These are phyloP conservation scores for Osmerus eperlanus DNA, from an alignment of 2,113 vertebrate genomes.

Conservation along the genomic window DNA sequence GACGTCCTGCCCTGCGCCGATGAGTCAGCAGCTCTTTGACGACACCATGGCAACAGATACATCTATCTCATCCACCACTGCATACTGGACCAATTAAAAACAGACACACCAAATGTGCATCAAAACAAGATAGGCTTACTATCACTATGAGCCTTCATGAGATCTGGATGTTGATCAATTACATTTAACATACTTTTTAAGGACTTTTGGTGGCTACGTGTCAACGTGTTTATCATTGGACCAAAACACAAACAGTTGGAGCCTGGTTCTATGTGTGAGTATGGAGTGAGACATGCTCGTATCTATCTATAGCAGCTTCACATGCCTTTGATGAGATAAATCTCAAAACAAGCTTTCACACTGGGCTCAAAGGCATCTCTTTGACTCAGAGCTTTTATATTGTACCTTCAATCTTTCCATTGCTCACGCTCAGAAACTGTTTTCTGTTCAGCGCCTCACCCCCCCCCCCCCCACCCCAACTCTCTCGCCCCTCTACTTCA, in stretches of 20 bases:
- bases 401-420: slow-evolving; percentile 12
- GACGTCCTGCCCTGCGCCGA: background rate
- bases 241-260: too few relatives aligned
- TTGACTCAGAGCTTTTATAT: background rate
- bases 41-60: slow-evolving; percentile 29
- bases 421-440: background rate
- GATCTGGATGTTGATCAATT: too few relatives aligned
- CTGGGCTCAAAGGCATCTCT: background rate
- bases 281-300: too few relatives aligned
- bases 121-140: too few relatives aligned
- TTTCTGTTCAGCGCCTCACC: background rate
- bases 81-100: background rate
- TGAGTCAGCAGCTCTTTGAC: slow-evolving; percentile 20
- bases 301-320: background rate
- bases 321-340: slow-evolving; percentile 4
- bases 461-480: background rate
- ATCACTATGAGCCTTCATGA: too few relatives aligned
- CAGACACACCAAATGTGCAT: too few relatives aligned
- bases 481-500: background rate
- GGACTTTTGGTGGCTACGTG: too few relatives aligned
- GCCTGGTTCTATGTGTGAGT: too few relatives aligned
- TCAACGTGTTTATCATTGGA: too few relatives aligned
- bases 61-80: background rate
- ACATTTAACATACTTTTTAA: too few relatives aligned
- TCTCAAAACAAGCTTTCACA: background rate